These are phyloP conservation scores for Philereme vetulata DNA, from an alignment of 2,888 invertebrate species.

Conservation along the genomic window DNA sequence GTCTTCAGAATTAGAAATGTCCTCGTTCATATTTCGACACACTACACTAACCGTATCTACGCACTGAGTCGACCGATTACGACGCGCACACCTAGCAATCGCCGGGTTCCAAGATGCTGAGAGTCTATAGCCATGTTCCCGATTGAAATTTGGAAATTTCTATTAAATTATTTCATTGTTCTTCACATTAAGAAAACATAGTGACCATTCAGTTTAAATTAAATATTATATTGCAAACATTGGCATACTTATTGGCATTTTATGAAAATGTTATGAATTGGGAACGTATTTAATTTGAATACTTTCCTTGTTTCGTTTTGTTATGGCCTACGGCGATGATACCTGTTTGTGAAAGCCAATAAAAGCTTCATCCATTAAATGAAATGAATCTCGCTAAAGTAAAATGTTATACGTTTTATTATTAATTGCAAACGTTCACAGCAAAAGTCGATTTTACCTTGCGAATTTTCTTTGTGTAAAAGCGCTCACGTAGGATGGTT, in stretches of 20 bases:
- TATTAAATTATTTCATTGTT: too few species aligned
- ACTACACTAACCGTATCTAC: too few species aligned
- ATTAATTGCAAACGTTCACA: conserved; percentile 11
- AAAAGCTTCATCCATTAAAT: conserved; percentile 15
- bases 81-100: too few species aligned
- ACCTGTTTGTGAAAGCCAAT: conserved; percentile 10
- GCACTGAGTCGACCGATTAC: too few species aligned
- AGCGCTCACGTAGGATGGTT: conserved; percentile 50
- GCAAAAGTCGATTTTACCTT: conserved; percentile 40
- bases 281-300: neutral
- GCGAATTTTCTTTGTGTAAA: conserved; percentile 53
- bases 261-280: conserved; percentile 2
- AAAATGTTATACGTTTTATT: neutral
- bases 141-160: too few species aligned
- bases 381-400: neutral
- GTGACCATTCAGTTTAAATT: neutral
- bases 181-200: neutral
- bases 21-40: too few species aligned
- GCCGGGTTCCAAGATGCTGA: too few species aligned
- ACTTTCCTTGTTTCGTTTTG: conserved; percentile 4
- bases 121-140: too few species aligned
- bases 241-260: neutral
- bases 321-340: conserved; percentile 6
- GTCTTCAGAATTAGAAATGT: too few species aligned
- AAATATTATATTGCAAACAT: conserved; percentile 33